Evolutionary conservation across 2,113 vertebrate genomes (phyloP).

Genomic region (Podiceps cristatus): DNA sequence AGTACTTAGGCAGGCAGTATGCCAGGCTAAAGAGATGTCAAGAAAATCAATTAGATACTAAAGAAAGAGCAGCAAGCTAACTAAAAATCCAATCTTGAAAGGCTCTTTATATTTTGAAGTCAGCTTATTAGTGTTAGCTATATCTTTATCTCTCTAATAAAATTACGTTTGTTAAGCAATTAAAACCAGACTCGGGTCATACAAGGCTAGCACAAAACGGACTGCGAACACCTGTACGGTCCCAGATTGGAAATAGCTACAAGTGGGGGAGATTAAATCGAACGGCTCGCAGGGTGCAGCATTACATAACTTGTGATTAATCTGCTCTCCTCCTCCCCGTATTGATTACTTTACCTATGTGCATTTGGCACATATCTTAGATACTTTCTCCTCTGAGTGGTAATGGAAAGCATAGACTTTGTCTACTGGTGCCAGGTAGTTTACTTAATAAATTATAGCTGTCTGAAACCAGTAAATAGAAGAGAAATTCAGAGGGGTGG

Average conservation of each 20-base stretch:
- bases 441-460: slow-evolving; percentile 74
- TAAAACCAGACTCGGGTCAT: slow-evolving; percentile 71
- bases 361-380: slow-evolving; percentile 45
- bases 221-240: slow-evolving; percentile 57
- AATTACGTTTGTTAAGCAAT: slow-evolving; percentile 82
- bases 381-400: slow-evolving; percentile 56
- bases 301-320: slow-evolving; percentile 52
- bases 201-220: slow-evolving; percentile 48
- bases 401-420: slow-evolving; percentile 64
- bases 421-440: slow-evolving; percentile 62
- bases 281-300: slow-evolving; percentile 18
- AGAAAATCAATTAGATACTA: slow-evolving; percentile 87
- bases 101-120: slow-evolving; percentile 76
- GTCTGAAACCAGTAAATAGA: slow-evolving; percentile 54
- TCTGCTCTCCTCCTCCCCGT: slow-evolving; percentile 48
- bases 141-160: slow-evolving; percentile 80
- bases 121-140: slow-evolving; percentile 75
- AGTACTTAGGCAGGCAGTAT: slow-evolving; percentile 87
- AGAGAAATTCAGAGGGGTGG: slow-evolving; percentile 30
- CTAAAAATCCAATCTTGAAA: slow-evolving; percentile 82
- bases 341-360: slow-evolving; percentile 69
- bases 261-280: slow-evolving; percentile 30
- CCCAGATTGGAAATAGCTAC: slow-evolving; percentile 16
- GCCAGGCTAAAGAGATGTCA: slow-evolving; percentile 89
- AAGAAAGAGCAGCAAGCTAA: slow-evolving; percentile 83